A percentile compares a stretch with the other conserved stretches of the same genome.
Evolutionary conservation across 2,797 vertebrate genomes (phyloP).

Genomic region (Oophaga sylvatica): DNA sequence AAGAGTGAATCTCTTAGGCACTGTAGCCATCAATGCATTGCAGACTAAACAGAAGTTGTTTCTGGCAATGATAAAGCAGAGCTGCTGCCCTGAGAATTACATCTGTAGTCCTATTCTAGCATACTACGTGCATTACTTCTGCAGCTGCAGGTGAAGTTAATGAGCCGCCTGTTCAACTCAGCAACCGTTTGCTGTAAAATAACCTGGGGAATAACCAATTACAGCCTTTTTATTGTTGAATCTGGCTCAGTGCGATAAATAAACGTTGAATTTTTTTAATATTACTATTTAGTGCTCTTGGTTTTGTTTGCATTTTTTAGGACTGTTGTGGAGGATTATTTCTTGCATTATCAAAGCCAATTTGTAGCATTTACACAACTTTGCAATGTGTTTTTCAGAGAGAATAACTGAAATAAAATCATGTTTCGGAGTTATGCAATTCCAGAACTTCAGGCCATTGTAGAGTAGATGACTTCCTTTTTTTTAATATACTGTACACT

Average conservation of each 20-base stretch:
- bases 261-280: conserved; percentile 47
- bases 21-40: conserved; percentile 37
- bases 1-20: conserved; percentile 25
- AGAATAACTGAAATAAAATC: neutral
- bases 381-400: neutral
- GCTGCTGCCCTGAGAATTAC: conserved; percentile 48
- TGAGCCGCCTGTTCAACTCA: conserved; percentile 49
- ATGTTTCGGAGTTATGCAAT: neutral
- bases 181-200: conserved; percentile 52
- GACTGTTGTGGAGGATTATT: neutral
- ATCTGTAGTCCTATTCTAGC: conserved; percentile 32
- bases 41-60: conserved; percentile 27
- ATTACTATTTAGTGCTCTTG: conserved; percentile 33
- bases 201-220: conserved; percentile 60
- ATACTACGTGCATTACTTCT: conserved; percentile 42
- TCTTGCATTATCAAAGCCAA: neutral
- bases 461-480: neutral
- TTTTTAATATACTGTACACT: neutral
- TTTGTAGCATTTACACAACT: neutral
- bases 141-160: conserved; percentile 60
- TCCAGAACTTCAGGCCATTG: neutral
- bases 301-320: conserved; percentile 24
- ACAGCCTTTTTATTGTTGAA: conserved; percentile 57
- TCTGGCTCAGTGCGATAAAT: conserved; percentile 52
- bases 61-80: conserved; percentile 52